Conservation (phyloP, 2,888 invertebrate genomes). For the Lomographa bimaculata region DNA sequence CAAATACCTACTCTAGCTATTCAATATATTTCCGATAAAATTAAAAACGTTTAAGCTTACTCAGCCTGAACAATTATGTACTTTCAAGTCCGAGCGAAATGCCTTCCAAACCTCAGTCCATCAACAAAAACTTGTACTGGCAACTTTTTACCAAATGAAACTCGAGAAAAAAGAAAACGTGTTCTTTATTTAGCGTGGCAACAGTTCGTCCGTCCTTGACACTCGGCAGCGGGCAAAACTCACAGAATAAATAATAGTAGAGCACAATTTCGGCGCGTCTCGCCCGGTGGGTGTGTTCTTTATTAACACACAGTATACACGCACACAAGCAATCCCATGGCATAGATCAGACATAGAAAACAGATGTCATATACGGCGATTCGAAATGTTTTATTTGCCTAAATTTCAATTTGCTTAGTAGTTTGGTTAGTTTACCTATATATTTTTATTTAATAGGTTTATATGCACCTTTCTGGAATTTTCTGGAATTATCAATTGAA, state of each 20-base stretch:
- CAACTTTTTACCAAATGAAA: conserved; percentile 28
- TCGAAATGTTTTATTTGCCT: too few species aligned
- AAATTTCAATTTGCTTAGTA: too few species aligned
- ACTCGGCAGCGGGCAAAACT: conserved; percentile 76
- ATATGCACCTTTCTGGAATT: too few species aligned
- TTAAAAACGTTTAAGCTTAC: too few species aligned
- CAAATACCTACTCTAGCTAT: too few species aligned
- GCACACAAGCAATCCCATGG: conserved; percentile 35
- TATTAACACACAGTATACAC: conserved; percentile 46
- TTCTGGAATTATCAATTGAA: too few species aligned
- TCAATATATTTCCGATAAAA: too few species aligned
- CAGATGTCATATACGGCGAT: conserved; percentile 7
- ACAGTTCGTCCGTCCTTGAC: conserved; percentile 75
- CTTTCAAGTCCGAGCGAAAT: conserved; percentile 21
- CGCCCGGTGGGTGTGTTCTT: conserved; percentile 69
- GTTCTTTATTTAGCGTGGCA: conserved; percentile 46
- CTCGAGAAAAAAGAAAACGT: conserved; percentile 25
- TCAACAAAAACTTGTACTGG: conserved; percentile 20
- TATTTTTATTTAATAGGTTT: too few species aligned
- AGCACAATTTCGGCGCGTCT: conserved; percentile 66
- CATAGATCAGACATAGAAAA: conserved; percentile 49
- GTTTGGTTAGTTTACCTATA: too few species aligned
- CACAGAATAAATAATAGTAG: conserved; percentile 20
- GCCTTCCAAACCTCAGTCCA: conserved; percentile 14
- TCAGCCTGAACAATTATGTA: too few species aligned